phyloP scores from a whole-genome alignment of 1,140 invertebrate species.

The Panagrolaimus sp. region DNA sequence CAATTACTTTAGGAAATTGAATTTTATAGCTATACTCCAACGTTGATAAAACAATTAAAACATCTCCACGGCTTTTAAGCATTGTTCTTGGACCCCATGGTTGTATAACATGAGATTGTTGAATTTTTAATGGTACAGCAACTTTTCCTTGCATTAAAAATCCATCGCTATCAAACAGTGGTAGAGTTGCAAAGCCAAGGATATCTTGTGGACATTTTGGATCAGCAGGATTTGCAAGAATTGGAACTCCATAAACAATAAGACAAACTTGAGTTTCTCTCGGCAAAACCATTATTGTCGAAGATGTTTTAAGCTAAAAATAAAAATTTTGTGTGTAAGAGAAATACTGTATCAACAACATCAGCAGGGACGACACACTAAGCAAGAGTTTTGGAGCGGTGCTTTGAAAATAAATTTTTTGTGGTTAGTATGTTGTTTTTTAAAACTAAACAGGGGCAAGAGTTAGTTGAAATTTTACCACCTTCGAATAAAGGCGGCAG shows the following conservation, averaged over 20 bases:
- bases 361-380: too few relatives aligned
- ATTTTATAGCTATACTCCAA: slow-evolving; percentile 42
- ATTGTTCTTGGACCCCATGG: slow-evolving; percentile 42
- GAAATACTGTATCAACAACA: too few relatives aligned
- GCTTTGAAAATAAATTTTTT: too few relatives aligned
- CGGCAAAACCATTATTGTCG: slow-evolving; percentile 23
- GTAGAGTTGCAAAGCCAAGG: slow-evolving; percentile 28
- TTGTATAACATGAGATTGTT: slow-evolving; percentile 24
- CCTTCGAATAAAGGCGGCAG: too few relatives aligned
- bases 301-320: slow-evolving; percentile 29
- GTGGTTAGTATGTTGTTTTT: too few relatives aligned
- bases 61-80: slow-evolving; percentile 28
- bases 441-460: too few relatives aligned
- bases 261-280: slow-evolving; percentile 15
- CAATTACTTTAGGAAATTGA: slow-evolving; percentile 23
- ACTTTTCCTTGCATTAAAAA: slow-evolving; percentile 38
- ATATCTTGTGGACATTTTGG: neutral
- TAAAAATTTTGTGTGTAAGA: too few relatives aligned
- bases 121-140: slow-evolving; percentile 28
- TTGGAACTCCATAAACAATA: neutral
- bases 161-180: slow-evolving; percentile 33
- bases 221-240: neutral
- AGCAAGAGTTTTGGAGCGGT: too few relatives aligned
- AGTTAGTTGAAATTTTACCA: too few relatives aligned
- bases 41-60: slow-evolving; percentile 29